Evolutionary conservation across 2,888 invertebrate species (phyloP).

Genomic region (Sepiola atlantica): DNA sequence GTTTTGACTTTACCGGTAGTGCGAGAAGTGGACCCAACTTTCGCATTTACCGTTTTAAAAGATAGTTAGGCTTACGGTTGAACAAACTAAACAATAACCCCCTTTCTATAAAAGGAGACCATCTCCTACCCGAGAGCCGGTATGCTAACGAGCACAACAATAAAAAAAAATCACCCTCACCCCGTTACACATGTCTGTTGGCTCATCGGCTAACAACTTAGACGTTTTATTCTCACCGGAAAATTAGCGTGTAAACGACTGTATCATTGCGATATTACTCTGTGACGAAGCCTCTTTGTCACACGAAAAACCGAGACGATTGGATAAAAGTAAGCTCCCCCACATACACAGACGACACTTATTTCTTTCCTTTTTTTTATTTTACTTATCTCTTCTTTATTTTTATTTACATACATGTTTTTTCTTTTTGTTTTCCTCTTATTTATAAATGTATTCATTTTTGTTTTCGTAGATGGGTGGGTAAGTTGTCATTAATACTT

Average conservation of each 20-base stretch:
- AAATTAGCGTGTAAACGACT: slow-evolving; percentile 21
- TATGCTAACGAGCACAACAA: not conserved
- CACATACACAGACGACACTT: not conserved
- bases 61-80: no score
- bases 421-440: no score
- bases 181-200: not conserved
- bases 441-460: not conserved
- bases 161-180: not conserved
- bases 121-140: no score
- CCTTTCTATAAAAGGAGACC: no score
- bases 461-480: not conserved
- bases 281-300: not conserved
- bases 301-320: not conserved
- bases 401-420: not conserved
- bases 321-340: not conserved
- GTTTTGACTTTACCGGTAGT: no score
- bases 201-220: not conserved
- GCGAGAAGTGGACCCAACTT: no score
- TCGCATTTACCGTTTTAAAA: no score
- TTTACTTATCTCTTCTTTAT: not conserved
- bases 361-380: not conserved
- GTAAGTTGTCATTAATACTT: not conserved
- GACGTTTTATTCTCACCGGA: not conserved
- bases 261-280: not conserved
- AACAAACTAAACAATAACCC: no score